Evolutionary conservation across 2,113 vertebrate species (phyloP).

Genomic region (Odobenus rosmarus): DNA sequence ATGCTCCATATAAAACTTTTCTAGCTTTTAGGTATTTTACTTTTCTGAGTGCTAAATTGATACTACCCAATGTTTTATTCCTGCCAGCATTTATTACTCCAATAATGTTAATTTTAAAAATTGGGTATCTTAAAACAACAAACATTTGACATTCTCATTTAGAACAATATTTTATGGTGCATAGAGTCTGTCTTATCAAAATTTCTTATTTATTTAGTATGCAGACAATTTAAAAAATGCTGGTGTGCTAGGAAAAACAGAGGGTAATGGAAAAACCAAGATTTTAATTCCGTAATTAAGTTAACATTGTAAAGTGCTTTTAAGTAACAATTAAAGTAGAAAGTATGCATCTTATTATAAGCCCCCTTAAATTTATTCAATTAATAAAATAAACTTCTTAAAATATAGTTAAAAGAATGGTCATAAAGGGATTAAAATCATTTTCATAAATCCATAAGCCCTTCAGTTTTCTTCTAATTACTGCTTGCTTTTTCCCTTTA

Average conservation of each 20-base stretch:
- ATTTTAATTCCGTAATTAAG: conserved; percentile 56
- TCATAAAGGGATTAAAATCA: not conserved
- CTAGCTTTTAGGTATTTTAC: not conserved
- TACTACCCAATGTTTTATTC: not conserved
- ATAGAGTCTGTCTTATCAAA: not conserved
- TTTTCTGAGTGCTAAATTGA: not conserved
- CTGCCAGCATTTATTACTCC: not conserved
- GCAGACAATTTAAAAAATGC: not conserved
- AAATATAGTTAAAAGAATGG: conserved; percentile 31
- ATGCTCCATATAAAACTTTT: not conserved
- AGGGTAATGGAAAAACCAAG: conserved; percentile 18
- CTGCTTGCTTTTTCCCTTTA: not conserved
- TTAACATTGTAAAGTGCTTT: conserved; percentile 11
- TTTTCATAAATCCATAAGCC: conserved; percentile 18
- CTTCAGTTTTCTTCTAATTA: conserved; percentile 24
- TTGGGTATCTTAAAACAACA: not conserved
- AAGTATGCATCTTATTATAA: not conserved
- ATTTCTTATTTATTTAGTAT: conserved; percentile 15
- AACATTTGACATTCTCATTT: conserved; percentile 27
- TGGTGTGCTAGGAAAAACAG: conserved; percentile 30
- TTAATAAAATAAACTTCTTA: conserved; percentile 12
- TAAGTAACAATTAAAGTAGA: conserved; percentile 44
- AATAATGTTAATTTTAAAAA: not conserved
- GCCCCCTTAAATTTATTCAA: conserved; percentile 37
- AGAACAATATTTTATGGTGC: not conserved